Conservation (phyloP, 2,888 invertebrate genomes). For the Achlya flavicornis region DNA sequence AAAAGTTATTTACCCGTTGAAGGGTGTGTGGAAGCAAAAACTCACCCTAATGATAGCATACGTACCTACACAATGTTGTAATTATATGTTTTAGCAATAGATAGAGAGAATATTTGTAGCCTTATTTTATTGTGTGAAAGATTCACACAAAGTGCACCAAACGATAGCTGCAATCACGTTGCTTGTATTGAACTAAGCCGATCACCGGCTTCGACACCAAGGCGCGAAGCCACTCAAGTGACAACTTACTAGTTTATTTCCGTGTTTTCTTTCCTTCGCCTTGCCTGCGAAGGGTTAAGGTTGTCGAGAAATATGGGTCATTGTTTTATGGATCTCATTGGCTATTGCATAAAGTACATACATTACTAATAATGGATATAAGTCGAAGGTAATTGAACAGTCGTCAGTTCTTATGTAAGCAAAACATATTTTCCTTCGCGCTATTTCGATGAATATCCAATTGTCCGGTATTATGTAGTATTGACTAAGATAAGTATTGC, state of each 20-base stretch:
- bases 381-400: not conserved
- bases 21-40: too few species aligned
- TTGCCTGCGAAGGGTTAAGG: conserved; percentile 48
- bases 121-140: not conserved
- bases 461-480: too few species aligned
- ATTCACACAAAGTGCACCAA: not conserved
- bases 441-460: not conserved
- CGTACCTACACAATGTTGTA: too few species aligned
- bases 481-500: too few species aligned
- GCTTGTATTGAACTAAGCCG: conserved; percentile 54
- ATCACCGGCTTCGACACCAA: conserved; percentile 62
- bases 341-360: not conserved
- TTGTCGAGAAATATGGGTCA: conserved; percentile 32
- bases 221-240: conserved; percentile 66
- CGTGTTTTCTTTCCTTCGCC: conserved; percentile 64
- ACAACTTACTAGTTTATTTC: conserved; percentile 61
- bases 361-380: not conserved
- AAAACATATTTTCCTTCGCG: not conserved
- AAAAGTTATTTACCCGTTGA: too few species aligned
- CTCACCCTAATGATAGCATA: too few species aligned
- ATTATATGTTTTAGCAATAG: too few species aligned
- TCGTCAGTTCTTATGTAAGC: not conserved
- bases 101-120: too few species aligned
- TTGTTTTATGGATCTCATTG: not conserved
- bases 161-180: conserved; percentile 54